These are phyloP conservation scores for Tamandua tetradactyla DNA, from an alignment of 2,797 vertebrate genomes.

Conservation along the genomic window DNA sequence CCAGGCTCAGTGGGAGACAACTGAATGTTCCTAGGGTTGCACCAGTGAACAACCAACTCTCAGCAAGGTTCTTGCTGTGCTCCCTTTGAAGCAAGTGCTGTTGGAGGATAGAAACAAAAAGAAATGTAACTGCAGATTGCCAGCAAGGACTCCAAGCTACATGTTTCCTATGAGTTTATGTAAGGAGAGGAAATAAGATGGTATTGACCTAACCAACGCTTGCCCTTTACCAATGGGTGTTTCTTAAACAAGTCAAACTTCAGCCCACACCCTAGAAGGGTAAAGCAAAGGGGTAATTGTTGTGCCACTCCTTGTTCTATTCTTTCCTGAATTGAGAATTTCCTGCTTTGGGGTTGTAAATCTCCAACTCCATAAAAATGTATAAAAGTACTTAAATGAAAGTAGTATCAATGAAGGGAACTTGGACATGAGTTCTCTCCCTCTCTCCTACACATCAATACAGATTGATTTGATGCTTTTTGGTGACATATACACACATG, in stretches of 20 bases:
- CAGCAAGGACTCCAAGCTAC: not conserved
- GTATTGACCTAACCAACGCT: not conserved
- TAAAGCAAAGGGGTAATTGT: conserved; percentile 57
- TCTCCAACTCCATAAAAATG: not conserved
- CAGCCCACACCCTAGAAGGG: conserved; percentile 32
- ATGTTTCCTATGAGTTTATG: conserved; percentile 61
- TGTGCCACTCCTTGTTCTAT: not conserved
- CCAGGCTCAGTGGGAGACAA: not conserved
- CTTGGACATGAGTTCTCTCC: not conserved
- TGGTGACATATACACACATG: not conserved
- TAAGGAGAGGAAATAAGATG: conserved; percentile 65
- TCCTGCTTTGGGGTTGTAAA: conserved; percentile 52
- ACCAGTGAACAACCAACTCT: not conserved
- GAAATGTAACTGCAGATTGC: not conserved
- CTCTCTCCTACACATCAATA: not conserved
- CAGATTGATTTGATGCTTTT: not conserved
- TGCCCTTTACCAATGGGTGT: conserved; percentile 55
- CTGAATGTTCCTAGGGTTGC: not conserved
- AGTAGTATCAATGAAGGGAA: not conserved
- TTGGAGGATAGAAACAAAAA: not conserved
- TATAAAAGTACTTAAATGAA: conserved; percentile 26
- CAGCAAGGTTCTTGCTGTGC: not conserved
- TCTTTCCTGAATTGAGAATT: conserved; percentile 20
- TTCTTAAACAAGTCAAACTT: conserved; percentile 59
- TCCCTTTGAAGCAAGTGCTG: not conserved